Evolutionary conservation across 2,888 invertebrate genomes (phyloP), one percentile per base, ranked within the genome.

Genomic region (Sipha maydis): DNA sequence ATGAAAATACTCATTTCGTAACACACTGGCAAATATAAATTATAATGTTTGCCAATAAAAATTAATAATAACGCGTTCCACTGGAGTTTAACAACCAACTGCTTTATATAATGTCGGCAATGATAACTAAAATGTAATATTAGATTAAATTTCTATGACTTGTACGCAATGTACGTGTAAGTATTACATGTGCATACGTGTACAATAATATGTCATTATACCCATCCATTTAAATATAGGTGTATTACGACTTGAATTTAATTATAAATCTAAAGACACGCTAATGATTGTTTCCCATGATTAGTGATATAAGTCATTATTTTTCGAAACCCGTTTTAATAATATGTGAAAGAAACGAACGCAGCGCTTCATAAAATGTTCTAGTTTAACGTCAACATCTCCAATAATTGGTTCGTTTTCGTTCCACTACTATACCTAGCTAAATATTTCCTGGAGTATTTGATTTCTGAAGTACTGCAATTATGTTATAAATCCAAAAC

Each of bases 251-350:
- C 61, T 75, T 28, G 77, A n/a, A 69, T 85, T 85, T 85, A 85
- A 85, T 85, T 85, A 85, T 77, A 85, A 85, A 85, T 41, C 48
- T 38, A 78, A 69, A 69, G 19, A 69, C 5, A 38, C 19, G 28
- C 38, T 76, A 77, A 77, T 54, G 48, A 69, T 78, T 85, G 67
- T 85, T 85, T 85, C 85, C 78, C 85, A 85, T 78, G 85, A 85
- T 85, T 78, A 78, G 77, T 28, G 31, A n/a, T 41, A 56, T 61
- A 41, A 69, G 77, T 85, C 21, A 28, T 78, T 85, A 69, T 85
- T 78, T 85, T 69, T 78, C 54, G 34, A 85, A 85, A 85, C 85
- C 41, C n/a, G 85, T 85, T 85, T 78, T 48, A 78, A 67, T 78
- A 69, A 54, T 28, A 41, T 9, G n/a, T 31, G 56, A 34, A 19